Conservation (phyloP, 2,888 invertebrate species). For the Lucinisca nassula region DNA sequence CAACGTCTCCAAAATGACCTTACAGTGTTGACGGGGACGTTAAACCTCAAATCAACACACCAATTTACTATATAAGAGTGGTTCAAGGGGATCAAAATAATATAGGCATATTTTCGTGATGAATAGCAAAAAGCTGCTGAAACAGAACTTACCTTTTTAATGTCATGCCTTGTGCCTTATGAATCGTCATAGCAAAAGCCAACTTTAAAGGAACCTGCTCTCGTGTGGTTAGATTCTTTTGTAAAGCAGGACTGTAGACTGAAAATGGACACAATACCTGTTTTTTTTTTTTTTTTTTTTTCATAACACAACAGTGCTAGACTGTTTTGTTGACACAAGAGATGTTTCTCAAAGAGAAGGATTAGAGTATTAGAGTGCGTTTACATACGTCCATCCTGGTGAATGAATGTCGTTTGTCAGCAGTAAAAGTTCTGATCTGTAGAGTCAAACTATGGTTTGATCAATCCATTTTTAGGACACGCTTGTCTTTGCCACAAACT, state of each 20-base stretch:
- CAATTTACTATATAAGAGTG: too few relatives aligned
- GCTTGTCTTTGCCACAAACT: too few relatives aligned
- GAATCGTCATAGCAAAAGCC: conserved; percentile 35
- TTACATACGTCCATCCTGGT: not conserved
- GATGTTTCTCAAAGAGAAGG: too few relatives aligned
- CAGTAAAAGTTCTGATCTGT: too few relatives aligned
- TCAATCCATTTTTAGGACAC: too few relatives aligned
- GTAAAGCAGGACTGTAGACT: conserved; percentile 1
- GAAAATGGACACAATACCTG: not conserved
- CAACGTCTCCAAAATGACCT: too few relatives aligned
- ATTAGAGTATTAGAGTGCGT: not conserved
- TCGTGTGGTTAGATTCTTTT: conserved; percentile 20
- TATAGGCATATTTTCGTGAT: not conserved
- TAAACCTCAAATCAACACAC: too few relatives aligned
- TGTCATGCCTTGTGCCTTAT: conserved; percentile 48
- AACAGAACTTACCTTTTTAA: conserved; percentile 23
- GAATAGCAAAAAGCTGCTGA: not conserved
- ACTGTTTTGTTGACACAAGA: not conserved
- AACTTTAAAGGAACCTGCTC: conserved; percentile 31
- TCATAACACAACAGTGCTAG: not conserved
- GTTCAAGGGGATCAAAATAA: too few relatives aligned
- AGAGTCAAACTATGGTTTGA: not conserved
- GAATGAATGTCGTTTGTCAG: too few relatives aligned
- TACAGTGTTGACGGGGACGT: too few relatives aligned
- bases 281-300: not conserved